Evolutionary conservation across 2,888 invertebrate genomes (phyloP), one percentile per base, ranked within the genome.

Genomic region (Megamerina dolium): DNA sequence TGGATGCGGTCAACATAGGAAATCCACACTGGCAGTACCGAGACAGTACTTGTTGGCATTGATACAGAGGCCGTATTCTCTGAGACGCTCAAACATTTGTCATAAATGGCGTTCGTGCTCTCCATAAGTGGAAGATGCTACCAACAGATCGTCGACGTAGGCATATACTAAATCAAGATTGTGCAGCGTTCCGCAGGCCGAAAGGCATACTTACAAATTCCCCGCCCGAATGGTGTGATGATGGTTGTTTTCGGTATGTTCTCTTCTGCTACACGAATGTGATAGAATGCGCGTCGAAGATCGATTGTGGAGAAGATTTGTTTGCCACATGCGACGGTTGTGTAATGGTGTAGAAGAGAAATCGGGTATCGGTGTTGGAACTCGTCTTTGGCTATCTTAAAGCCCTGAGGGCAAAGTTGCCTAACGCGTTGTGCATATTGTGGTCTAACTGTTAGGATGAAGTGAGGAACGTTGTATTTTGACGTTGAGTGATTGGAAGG

Each of bases 281-380:
- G 41, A 14, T 44, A 30, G n/a, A 37, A 44, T 33, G 47, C 39
- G 20, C 39, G 30, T 27, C 30, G 27, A n/a, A 42, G 36, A 27
- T 43, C 39, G 8, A 46, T 35, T 14, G 35, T 43, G 5, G 46
- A 46, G 27, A 46, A 46, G 10, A 39, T 32, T 6, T 29, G 20
- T 21, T 37, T 26, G 4, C 32, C 41, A 10, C 9, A 26, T 3
- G 9, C 16, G 12, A 21, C 17, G 17, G 27, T 21, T 12, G 41
- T 6, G 19, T 37, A 29, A 16, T 46, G 43, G n/a, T 41, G 35
- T 3, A 46, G 26, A 17, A 37, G 19, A 6, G 35, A 35, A 10
- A 49, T 32, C 5, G 46, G 46, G 39, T 46, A 49, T 3, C n/a
- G n/a, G n/a, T n/a, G 18, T n/a, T 31, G 20, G 37, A 45, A 48